Conservation (phyloP, 1,140 invertebrate genomes). For the Popillia japonica region DNA sequence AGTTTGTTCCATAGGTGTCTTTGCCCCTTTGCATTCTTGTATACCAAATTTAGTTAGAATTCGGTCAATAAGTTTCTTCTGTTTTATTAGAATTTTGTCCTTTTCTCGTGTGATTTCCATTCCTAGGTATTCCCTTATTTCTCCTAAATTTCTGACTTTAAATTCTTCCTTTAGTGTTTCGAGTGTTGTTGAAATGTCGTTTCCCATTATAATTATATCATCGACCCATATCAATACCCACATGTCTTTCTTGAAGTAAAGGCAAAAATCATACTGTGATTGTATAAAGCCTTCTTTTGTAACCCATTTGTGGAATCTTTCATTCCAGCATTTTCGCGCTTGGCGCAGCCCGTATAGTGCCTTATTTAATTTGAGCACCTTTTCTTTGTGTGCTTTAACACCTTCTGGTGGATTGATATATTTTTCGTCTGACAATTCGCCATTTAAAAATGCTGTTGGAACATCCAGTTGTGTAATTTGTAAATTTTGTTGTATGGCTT, state of each 20-base stretch:
- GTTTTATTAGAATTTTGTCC: not conserved
- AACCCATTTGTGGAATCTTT: too few species aligned
- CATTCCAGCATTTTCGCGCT: too few species aligned
- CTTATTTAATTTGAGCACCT: too few species aligned
- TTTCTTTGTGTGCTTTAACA: too few species aligned
- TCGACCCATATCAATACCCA: conserved; percentile 14
- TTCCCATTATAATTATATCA: conserved; percentile 14
- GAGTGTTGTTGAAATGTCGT: not conserved
- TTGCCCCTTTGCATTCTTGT: not conserved
- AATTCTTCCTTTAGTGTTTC: too few species aligned
- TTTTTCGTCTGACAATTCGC: too few species aligned
- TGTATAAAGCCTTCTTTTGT: too few species aligned
- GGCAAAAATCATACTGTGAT: not conserved
- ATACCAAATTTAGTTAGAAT: not conserved
- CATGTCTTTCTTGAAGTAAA: not conserved
- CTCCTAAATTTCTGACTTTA: not conserved
- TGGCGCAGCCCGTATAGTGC: too few species aligned
- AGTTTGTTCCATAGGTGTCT: not conserved
- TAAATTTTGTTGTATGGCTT: too few species aligned
- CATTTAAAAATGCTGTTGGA: too few species aligned
- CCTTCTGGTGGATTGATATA: too few species aligned
- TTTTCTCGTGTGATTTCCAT: not conserved
- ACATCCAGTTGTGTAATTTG: too few species aligned
- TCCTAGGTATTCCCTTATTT: conserved; percentile 1
- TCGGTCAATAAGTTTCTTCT: not conserved